Evolutionary conservation across 1,140 invertebrate species (phyloP).

Genomic region (Patella vulgata): DNA sequence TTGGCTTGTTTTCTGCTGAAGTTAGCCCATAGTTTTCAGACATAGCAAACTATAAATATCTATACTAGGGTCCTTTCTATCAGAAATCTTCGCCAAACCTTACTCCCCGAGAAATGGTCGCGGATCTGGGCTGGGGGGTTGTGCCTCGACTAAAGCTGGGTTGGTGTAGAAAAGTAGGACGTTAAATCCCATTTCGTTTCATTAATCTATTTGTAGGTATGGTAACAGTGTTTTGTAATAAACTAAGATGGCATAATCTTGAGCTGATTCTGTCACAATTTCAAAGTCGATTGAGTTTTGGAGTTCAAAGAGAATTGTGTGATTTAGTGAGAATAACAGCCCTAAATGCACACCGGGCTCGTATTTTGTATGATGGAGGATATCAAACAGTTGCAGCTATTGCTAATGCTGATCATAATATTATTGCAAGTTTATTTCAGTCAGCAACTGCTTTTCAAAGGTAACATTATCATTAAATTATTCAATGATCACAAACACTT

Average conservation of each 20-base stretch:
- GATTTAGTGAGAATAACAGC: conserved; percentile 88
- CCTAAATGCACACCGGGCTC: conserved; percentile 85
- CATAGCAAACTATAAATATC: no score
- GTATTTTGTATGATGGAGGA: conserved; percentile 86
- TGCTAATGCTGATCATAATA: conserved; percentile 76
- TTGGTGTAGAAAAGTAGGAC: no score
- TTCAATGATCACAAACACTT: not conserved
- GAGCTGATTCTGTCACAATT: conserved; percentile 92
- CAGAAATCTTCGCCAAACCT: no score
- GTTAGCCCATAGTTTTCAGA: no score
- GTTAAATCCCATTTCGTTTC: no score
- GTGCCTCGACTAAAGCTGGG: no score
- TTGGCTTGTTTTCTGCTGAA: no score
- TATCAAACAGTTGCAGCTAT: conserved; percentile 82
- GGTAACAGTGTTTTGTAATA: conserved; percentile 90
- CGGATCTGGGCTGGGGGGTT: no score
- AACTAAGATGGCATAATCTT: conserved; percentile 92
- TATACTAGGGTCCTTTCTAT: no score
- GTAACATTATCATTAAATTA: conserved; percentile 34
- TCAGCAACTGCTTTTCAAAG: conserved; percentile 81
- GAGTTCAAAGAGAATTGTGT: conserved; percentile 89
- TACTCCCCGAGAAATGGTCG: no score
- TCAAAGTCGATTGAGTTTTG: conserved; percentile 93
- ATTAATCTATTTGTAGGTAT: conserved; percentile 78
- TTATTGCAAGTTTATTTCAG: conserved; percentile 80